These are phyloP conservation scores for Tonatia bakeri DNA, from an alignment of 2,113 vertebrate species.

Conservation along the genomic window DNA sequence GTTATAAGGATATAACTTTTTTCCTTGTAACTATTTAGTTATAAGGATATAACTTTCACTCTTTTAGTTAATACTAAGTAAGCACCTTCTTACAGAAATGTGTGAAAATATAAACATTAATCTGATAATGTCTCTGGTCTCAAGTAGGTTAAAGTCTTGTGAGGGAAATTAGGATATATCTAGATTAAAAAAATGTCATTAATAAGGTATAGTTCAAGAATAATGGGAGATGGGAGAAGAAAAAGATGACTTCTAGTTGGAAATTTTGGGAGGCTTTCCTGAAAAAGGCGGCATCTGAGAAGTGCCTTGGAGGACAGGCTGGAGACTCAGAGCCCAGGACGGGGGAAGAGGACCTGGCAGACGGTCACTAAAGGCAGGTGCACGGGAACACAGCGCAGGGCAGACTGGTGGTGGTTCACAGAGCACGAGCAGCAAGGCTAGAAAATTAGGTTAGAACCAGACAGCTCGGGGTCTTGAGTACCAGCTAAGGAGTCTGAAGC, in stretches of 20 bases:
- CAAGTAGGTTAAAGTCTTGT: background rate
- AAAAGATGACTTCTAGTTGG: background rate
- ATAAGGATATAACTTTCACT: background rate
- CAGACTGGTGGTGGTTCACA: background rate
- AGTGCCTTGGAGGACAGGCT: background rate
- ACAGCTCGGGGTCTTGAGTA: background rate
- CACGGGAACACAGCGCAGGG: accelerated
- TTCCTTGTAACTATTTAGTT: too few relatives aligned
- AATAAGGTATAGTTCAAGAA: background rate
- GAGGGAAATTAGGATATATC: background rate
- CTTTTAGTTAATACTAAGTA: background rate
- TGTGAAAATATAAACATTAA: background rate
- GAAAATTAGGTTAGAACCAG: background rate
- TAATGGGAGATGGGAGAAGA: background rate
- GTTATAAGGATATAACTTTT: too few relatives aligned
- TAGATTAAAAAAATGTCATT: background rate
- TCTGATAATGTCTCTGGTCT: background rate
- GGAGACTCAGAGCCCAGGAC: background rate
- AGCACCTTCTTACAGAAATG: background rate
- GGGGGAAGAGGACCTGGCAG: background rate
- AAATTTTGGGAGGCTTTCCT: background rate
- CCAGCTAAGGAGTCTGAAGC: background rate
- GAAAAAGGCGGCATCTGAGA: background rate
- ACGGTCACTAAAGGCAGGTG: background rate
- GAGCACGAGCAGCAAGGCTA: too few relatives aligned